These are phyloP conservation scores for Argya squamiceps DNA, from an alignment of 2,797 vertebrate genomes.

Conservation along the genomic window DNA sequence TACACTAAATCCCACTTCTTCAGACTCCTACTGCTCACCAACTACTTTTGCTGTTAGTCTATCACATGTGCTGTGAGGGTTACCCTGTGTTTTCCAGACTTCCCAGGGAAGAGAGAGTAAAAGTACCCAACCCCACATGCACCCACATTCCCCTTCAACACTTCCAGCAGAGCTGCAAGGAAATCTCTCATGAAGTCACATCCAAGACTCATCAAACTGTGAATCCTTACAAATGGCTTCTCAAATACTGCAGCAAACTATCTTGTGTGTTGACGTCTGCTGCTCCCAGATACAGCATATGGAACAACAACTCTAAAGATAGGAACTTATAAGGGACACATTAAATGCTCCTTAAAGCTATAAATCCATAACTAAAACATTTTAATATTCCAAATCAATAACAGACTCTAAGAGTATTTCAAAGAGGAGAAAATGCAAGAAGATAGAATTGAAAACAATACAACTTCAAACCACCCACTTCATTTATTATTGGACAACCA, in stretches of 20 bases:
- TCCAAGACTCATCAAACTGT: not conserved
- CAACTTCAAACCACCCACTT: conserved; percentile 42
- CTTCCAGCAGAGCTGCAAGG: not conserved
- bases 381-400: conserved; percentile 29
- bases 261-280: not conserved
- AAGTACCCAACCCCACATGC: not conserved
- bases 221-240: not conserved
- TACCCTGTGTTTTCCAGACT: not conserved
- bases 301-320: not conserved
- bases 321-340: not conserved
- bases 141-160: not conserved
- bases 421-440: conserved; percentile 28
- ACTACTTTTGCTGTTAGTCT: not conserved
- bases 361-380: conserved; percentile 22
- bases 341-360: conserved; percentile 29
- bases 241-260: not conserved
- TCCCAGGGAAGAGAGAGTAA: not conserved
- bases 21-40: not conserved
- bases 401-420: conserved; percentile 20
- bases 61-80: not conserved
- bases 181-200: not conserved
- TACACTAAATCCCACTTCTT: not conserved
- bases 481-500: conserved; percentile 35
- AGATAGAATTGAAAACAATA: conserved; percentile 44
- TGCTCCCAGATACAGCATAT: not conserved